These are phyloP conservation scores for Sylvia atricapilla DNA, from an alignment of 2,113 vertebrate genomes.

Conservation along the genomic window DNA sequence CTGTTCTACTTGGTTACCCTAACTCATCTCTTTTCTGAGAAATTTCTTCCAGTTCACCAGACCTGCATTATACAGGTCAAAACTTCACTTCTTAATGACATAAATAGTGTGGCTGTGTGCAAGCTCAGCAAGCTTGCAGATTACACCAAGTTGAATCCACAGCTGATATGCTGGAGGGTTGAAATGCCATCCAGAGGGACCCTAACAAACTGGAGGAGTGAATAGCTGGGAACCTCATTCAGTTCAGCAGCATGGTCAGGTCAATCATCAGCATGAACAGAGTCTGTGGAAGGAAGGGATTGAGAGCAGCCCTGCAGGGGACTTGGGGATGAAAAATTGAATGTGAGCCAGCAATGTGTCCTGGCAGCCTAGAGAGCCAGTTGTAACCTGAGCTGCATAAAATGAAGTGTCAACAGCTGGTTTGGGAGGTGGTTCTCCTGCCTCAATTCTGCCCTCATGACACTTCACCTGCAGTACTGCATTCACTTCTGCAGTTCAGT, in stretches of 20 bases:
- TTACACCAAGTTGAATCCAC: fast-evolving
- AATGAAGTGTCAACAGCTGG: fast-evolving
- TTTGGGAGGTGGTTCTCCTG: background rate
- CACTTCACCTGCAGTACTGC: background rate
- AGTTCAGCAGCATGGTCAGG: background rate
- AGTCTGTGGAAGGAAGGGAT: background rate
- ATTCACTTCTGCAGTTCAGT: background rate
- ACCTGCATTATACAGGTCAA: background rate
- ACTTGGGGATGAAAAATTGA: background rate
- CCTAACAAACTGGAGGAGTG: background rate
- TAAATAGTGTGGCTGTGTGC: background rate
- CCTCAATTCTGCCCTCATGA: fast-evolving
- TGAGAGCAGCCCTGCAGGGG: background rate
- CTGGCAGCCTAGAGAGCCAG: background rate
- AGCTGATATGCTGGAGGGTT: background rate
- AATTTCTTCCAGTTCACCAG: background rate
- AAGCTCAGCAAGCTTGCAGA: background rate
- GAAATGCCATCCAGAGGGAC: background rate
- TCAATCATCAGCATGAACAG: background rate
- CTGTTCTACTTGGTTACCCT: background rate
- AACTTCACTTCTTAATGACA: background rate
- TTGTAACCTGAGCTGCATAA: background rate
- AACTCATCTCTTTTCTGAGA: background rate
- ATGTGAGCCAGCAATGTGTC: background rate
- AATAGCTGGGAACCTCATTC: background rate